These are phyloP conservation scores for Tetanocera ferruginea DNA, from an alignment of 2,888 invertebrate species.

Conservation along the genomic window DNA sequence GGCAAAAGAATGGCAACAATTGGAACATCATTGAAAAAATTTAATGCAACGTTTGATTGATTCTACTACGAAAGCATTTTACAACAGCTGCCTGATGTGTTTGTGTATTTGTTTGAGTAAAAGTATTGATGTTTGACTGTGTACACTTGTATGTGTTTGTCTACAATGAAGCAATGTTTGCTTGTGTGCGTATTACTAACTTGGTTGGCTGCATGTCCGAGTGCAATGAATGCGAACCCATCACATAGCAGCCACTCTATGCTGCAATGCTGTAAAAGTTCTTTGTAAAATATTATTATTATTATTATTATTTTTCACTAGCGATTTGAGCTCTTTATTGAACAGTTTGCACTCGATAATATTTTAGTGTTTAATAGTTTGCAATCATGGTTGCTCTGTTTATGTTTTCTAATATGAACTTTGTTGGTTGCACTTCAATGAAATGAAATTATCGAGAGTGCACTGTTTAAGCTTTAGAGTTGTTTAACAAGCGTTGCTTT, in stretches of 20 bases:
- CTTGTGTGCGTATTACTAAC: not conserved
- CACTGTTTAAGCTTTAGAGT: too few relatives aligned
- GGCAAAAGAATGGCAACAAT: not conserved
- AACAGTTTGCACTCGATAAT: too few relatives aligned
- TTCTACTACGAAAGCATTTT: constrained; percentile 5
- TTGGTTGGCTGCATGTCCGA: not conserved
- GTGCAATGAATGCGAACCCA: not conserved
- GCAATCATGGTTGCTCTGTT: too few relatives aligned
- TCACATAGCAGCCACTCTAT: too few relatives aligned
- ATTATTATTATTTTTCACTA: too few relatives aligned
- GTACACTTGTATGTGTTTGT: not conserved
- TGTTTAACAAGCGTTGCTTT: not conserved
- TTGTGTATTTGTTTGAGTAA: not conserved
- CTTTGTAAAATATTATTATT: too few relatives aligned
- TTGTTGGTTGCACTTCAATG: not conserved
- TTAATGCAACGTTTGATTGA: constrained; percentile 24
- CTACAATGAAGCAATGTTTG: not conserved
- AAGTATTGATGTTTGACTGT: not conserved
- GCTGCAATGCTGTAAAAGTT: too few relatives aligned
- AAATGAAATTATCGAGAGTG: not conserved
- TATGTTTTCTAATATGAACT: too few relatives aligned
- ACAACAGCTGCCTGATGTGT: not conserved
- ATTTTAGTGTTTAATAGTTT: too few relatives aligned
- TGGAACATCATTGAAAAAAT: constrained; percentile 3
- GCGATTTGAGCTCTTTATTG: too few relatives aligned